Evolutionary conservation across 2,113 vertebrate species (phyloP).

Genomic region (Oncorhynchus gorbuscha): DNA sequence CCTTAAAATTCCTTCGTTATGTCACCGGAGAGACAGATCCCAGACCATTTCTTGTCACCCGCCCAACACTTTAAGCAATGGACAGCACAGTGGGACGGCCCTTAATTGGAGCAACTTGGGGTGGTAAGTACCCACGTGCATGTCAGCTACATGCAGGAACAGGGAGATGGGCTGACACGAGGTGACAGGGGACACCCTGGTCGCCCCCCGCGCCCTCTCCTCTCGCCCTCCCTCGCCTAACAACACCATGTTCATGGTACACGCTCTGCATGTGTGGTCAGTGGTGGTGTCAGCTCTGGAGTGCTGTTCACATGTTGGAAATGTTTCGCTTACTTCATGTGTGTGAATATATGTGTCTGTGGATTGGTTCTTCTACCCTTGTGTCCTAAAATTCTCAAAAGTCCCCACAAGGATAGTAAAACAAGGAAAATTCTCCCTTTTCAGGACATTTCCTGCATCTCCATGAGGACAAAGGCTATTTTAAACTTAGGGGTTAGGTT

Average conservation of each 20-base stretch:
- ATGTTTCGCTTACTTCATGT: not conserved
- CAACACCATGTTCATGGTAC: slow-evolving; percentile 64
- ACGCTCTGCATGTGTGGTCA: slow-evolving; percentile 48
- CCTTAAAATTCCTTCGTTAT: slow-evolving; percentile 83
- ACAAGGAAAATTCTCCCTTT: not conserved
- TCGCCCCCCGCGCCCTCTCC: slow-evolving; percentile 34
- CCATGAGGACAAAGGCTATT: not conserved
- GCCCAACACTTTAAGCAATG: slow-evolving; percentile 75
- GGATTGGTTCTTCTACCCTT: no score
- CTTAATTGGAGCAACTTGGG: slow-evolving; percentile 94
- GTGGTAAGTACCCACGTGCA: slow-evolving; percentile 81
- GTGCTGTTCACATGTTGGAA: slow-evolving; percentile 30
- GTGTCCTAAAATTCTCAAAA: not conserved
- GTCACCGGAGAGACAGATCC: slow-evolving; percentile 93
- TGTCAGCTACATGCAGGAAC: slow-evolving; percentile 86
- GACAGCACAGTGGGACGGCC: slow-evolving; percentile 90
- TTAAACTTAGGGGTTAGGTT: not conserved
- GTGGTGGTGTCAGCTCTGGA: slow-evolving; percentile 45
- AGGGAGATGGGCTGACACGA: slow-evolving; percentile 75
- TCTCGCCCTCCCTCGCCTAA: slow-evolving; percentile 55
- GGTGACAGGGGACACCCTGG: slow-evolving; percentile 75
- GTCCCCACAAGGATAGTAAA: not conserved
- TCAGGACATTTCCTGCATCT: not conserved
- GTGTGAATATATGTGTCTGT: not conserved
- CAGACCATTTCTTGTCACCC: slow-evolving; percentile 93